Percentiles rank a stretch among this genome's conserved stretches.
Conservation (phyloP, 1,140 invertebrate genomes). For the Leptopilina boulardi region DNA sequence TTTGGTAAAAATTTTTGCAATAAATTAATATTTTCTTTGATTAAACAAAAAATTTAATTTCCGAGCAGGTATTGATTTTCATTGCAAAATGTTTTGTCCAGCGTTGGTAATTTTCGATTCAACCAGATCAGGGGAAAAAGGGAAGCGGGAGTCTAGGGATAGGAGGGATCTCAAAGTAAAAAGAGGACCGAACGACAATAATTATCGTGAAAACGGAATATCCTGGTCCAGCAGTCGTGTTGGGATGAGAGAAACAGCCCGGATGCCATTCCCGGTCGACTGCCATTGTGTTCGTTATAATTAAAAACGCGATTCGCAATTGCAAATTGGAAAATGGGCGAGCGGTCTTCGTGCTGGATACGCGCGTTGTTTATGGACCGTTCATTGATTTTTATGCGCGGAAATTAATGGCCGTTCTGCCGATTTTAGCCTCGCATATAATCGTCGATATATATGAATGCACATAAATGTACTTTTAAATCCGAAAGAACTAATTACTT, state of each 20-base stretch:
- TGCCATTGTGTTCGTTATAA: constrained; percentile 77
- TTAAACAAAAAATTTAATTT: neutral
- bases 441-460: constrained; percentile 59
- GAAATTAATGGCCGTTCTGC: constrained; percentile 74
- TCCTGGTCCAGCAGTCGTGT: constrained; percentile 64
- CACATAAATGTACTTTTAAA: constrained; percentile 24
- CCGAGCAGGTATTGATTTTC: neutral
- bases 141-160: constrained; percentile 26
- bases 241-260: constrained; percentile 65
- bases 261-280: constrained; percentile 73
- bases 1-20: neutral
- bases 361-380: constrained; percentile 75
- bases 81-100: constrained; percentile 19
- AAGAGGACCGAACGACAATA: constrained; percentile 73
- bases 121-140: constrained; percentile 46
- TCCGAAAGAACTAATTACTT: neutral
- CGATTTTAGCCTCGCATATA: constrained; percentile 72
- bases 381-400: constrained; percentile 76
- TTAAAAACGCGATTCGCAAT: constrained; percentile 78
- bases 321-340: constrained; percentile 76
- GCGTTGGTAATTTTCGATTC: constrained; percentile 62
- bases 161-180: constrained; percentile 41
- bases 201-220: constrained; percentile 76
- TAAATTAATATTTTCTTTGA: neutral
- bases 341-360: constrained; percentile 48